Base-by-base conservation (phyloP, 2,888 invertebrate species). In the Miltochrista miniata region DNA sequence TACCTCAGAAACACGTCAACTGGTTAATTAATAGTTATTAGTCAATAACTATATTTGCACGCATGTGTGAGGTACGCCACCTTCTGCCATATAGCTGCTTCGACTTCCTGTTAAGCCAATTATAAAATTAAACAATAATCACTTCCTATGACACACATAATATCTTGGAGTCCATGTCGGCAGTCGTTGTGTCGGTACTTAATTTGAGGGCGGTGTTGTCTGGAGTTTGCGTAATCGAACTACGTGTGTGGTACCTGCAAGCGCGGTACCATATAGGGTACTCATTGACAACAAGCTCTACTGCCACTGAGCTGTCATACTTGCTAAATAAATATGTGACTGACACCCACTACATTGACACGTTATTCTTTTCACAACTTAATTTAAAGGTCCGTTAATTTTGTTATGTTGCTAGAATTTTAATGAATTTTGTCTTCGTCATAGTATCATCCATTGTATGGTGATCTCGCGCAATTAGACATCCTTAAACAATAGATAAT, bases 71-170 rank as follows among this genome's bases (percentile, higher is more conserved):
- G 76, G 72, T 64, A 66, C 71, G 56, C 63, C 68, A 64, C 61
- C 64, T 65, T 63, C 48, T 48, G 33, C 46, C 48, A 51, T 45
- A 40, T 33, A 42, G 50, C 66, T 45, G 69, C 70, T 75, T 72
- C 72, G 69, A 81, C 85, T 90, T 90, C 88, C 89, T 88, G 83
- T 58, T 78, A 70, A 67, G 76, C 77, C 80, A 86, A 88, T 90
- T 90, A 87, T 77, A 81, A 84, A 84, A 87, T 85, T 89, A 87
- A 90, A 90, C 86, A 90, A 83, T 87, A 88, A 86, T 87, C 83
- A 85, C 90, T 90, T 90, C 90, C 90, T 90, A 76, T 71, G 80
- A 65, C 54, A 76, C 80, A 80, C 76, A 78, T n/a, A n/a, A n/a
- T n/a, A n/a, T 74, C 75, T 82, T 79, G 81, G 78, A 76, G 71